A percentile compares a stretch with the other conserved stretches of the same genome.
Conservation (phyloP, 2,113 vertebrate species). For the Leucopsar rothschildi region DNA sequence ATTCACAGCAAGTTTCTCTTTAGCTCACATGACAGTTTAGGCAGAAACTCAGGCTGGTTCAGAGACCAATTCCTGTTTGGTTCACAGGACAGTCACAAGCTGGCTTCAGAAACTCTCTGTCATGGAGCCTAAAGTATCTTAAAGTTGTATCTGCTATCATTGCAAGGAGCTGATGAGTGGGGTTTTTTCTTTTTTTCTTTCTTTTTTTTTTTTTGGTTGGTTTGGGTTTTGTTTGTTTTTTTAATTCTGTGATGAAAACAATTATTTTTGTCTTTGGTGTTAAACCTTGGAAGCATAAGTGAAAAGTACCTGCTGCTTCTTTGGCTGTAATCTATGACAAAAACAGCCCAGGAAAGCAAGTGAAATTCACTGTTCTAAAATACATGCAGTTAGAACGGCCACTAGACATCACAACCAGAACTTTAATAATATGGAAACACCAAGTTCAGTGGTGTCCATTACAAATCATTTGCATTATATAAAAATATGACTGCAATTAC, state of each 20-base stretch:
- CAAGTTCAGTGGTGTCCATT: constrained; percentile 16
- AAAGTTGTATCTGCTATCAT: neutral
- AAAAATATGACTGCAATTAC: constrained; percentile 39
- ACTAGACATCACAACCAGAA: constrained; percentile 14
- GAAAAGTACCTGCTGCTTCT: constrained; percentile 38
- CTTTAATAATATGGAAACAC: constrained; percentile 54
- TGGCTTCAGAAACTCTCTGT: neutral
- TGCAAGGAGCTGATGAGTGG: neutral
- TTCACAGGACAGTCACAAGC: neutral
- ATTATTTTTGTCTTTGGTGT: constrained; percentile 51
- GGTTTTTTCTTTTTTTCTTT: rapidly evolving
- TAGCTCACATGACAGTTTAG: neutral
- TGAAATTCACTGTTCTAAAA: constrained; percentile 39
- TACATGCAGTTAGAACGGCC: constrained; percentile 43
- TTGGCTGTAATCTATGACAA: constrained; percentile 13
- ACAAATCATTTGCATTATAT: constrained; percentile 25
- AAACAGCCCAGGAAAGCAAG: constrained; percentile 2
- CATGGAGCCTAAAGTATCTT: neutral
- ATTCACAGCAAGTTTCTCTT: neutral
- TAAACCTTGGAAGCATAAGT: constrained; percentile 44
- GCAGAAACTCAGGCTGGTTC: neutral
- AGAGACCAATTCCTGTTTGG: neutral
- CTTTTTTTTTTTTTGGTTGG: neutral
- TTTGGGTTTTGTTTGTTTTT: neutral
- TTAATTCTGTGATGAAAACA: neutral